Conservation (phyloP, 2,113 vertebrate genomes). For the Cheilinus undulatus region DNA sequence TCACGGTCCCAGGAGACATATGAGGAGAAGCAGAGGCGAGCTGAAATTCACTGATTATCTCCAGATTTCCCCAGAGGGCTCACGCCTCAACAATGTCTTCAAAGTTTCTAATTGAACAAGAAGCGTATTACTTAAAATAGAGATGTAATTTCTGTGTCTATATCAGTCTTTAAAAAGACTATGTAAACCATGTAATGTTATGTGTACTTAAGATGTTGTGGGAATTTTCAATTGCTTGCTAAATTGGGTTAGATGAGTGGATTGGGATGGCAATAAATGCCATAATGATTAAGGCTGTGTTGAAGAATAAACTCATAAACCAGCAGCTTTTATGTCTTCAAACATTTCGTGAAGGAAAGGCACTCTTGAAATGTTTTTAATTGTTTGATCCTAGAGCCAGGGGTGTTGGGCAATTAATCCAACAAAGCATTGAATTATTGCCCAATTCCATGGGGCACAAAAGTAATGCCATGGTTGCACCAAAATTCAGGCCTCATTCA, state of each 20-base stretch:
- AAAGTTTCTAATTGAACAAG: constrained; percentile 41
- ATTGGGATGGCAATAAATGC: neutral
- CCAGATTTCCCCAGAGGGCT: constrained; percentile 71
- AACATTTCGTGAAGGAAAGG: neutral
- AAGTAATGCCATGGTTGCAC: neutral
- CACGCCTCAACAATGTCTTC: constrained; percentile 36
- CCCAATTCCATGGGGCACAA: neutral
- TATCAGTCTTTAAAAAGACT: constrained; percentile 42
- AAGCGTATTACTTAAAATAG: constrained; percentile 41
- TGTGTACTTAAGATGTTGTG: neutral
- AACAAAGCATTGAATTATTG: neutral
- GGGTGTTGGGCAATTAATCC: neutral
- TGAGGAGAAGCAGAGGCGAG: constrained; percentile 49
- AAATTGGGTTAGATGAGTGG: neutral
- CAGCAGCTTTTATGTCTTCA: neutral
- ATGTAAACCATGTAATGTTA: constrained; percentile 5
- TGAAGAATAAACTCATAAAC: neutral
- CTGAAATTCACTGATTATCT: constrained; percentile 75
- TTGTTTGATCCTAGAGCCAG: neutral
- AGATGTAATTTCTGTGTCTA: constrained; percentile 41
- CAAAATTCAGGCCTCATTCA: neutral
- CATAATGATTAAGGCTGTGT: neutral
- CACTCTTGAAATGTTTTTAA: neutral
- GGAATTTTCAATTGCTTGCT: neutral
- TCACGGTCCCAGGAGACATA: constrained; percentile 56